These are phyloP conservation scores for Bombyx mori DNA, from an alignment of 1,140 invertebrate genomes.

Conservation along the genomic window DNA sequence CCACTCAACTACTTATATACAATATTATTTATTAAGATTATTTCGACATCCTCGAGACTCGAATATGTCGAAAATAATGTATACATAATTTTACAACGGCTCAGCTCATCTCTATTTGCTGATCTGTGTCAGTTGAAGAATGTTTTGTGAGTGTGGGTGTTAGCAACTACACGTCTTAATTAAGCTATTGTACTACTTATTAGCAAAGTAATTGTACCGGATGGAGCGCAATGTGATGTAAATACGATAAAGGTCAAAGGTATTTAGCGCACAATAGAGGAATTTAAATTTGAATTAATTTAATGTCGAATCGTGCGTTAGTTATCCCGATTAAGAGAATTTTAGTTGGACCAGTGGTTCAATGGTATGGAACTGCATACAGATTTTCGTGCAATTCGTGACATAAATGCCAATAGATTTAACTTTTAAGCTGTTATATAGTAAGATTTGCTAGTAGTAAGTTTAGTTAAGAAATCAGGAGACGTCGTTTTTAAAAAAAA, in stretches of 20 bases:
- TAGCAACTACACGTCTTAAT: conserved; percentile 44
- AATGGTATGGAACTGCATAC: conserved; percentile 1
- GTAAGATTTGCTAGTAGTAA: background rate
- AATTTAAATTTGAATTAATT: conserved; percentile 14
- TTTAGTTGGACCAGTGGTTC: background rate
- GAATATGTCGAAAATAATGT: too few species aligned
- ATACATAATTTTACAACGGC: too few species aligned
- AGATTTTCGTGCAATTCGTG: background rate
- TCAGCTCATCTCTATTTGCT: too few species aligned
- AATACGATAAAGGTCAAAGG: conserved; percentile 38
- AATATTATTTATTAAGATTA: too few species aligned
- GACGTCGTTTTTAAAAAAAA: background rate
- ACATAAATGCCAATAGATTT: background rate
- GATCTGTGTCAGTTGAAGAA: too few species aligned
- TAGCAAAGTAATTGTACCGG: conserved; percentile 39
- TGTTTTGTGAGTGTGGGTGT: conserved; percentile 28
- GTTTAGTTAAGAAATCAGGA: background rate
- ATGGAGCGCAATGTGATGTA: conserved; percentile 25
- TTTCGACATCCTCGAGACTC: too few species aligned
- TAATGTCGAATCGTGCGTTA: conserved; percentile 11
- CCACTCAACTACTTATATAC: too few species aligned
- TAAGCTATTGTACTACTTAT: conserved; percentile 45
- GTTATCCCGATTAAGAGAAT: conserved; percentile 9
- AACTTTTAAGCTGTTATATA: background rate
- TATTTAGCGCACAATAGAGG: conserved; percentile 21